Evolutionary conservation across 2,888 invertebrate genomes (phyloP).

Genomic region (Adineta ricciae): DNA sequence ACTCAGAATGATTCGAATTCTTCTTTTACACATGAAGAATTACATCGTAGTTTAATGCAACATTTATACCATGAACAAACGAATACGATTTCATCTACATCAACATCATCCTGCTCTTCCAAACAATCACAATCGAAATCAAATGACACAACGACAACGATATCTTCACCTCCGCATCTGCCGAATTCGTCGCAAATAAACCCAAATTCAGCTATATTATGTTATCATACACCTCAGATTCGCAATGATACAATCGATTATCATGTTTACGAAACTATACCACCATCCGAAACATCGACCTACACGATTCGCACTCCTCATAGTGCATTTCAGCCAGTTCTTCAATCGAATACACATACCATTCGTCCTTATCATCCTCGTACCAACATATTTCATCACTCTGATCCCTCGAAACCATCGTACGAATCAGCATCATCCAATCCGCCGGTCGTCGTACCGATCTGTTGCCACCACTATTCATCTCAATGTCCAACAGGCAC

Average conservation of each 20-base stretch:
- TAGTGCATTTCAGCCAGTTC: neutral
- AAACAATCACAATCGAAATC: slow-evolving; percentile 20
- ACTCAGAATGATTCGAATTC: neutral
- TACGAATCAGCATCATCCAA: neutral
- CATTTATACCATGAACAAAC: slow-evolving; percentile 23
- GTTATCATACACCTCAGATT: no score
- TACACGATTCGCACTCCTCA: neutral
- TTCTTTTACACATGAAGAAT: slow-evolving; percentile 8
- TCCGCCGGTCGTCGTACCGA: neutral
- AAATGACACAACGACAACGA: neutral
- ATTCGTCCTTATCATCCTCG: slow-evolving; percentile 2
- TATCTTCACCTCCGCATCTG: neutral
- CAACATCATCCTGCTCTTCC: neutral
- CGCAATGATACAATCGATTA: neutral
- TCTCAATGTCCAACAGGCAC: neutral
- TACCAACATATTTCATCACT: neutral
- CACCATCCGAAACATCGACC: neutral
- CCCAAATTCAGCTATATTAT: neutral
- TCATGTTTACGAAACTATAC: slow-evolving; percentile 17
- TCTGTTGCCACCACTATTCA: neutral
- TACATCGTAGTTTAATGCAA: slow-evolving; percentile 19
- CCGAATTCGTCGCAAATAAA: neutral
- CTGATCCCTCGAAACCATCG: neutral
- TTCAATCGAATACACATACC: neutral
- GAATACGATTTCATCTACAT: slow-evolving; percentile 6